Evolutionary conservation across 2,113 vertebrate genomes (phyloP), one percentile per base, ranked within the genome.

Genomic region (Notechis scutatus): DNA sequence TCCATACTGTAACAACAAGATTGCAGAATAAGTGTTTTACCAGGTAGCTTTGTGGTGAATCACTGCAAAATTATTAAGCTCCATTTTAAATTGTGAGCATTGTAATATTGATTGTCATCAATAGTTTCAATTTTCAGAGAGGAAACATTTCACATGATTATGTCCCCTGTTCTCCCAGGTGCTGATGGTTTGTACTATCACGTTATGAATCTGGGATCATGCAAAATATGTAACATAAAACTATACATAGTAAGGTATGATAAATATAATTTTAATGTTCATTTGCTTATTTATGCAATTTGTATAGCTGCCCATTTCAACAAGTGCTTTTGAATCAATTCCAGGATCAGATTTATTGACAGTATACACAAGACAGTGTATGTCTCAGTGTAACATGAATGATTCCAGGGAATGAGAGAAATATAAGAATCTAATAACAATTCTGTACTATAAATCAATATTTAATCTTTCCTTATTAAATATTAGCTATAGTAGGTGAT

Each of bases 11-110:
- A 90, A 57, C 64, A 88, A 91, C 52, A 87, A 90, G 26, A 88
- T 52, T 50, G 90, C 93, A 47, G 52, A 92, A 45, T 85, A 4
- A 56, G 52, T 94, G 11, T 9, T 93, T 94, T 86, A 64, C 24
- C 54, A 59, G 4, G 15, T 61, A 55, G 20, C 42, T 15, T 47
- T 54, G 29, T 88, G 85, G 45, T 92, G 91, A 69, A 88, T 92
- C 24, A 56, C 18, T 85, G 9, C 85, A 57, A 92, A 85, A 92
- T 45, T 26, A 69, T 69, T 69, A 4, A 0, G 61, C 61, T 89
- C 87, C 23, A 20, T 81, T 89, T 74, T 34, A 55, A 89, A 5
- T 21, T 74, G 52, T 24, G 56, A 85, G 64, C 24, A 50, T 57
- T 39, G 18, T 21, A 81, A 92, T 5, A 45, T 45, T 45, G 45